phyloP scores from a whole-genome alignment of 2,888 invertebrate genomes.

The Eucera pruinosa region DNA sequence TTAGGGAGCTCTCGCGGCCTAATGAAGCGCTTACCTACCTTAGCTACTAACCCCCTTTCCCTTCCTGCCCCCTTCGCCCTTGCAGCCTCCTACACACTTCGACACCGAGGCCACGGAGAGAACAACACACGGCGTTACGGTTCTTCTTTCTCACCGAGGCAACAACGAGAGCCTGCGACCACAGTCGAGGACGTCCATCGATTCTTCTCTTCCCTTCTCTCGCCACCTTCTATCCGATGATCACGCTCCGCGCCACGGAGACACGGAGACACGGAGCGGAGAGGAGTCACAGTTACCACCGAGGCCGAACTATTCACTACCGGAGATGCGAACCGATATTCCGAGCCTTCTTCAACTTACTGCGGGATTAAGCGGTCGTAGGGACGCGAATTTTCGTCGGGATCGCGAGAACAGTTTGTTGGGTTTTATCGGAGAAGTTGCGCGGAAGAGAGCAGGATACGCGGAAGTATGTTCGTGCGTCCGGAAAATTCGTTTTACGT shows the following conservation, averaged over 20 bases:
- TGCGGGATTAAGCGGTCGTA: constrained; percentile 78
- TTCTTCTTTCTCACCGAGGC: constrained; percentile 67
- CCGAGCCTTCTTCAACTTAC: constrained; percentile 73
- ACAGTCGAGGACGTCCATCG: constrained; percentile 51
- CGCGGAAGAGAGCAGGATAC: too few relatives aligned
- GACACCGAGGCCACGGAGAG: constrained; percentile 27
- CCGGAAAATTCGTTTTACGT: too few relatives aligned
- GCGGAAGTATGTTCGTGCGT: too few relatives aligned
- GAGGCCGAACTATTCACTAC: constrained; percentile 1
- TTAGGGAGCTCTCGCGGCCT: constrained; percentile 84
- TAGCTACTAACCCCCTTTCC: constrained; percentile 76
- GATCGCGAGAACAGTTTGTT: too few relatives aligned
- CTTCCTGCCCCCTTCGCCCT: constrained; percentile 64
- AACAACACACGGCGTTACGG: constrained; percentile 58
- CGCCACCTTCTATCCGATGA: constrained; percentile 74
- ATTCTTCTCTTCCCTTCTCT: constrained; percentile 68
- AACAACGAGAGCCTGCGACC: constrained; percentile 33
- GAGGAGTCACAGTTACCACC: constrained; percentile 23
- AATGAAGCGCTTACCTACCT: constrained; percentile 84
- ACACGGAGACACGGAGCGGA: constrained; percentile 24
- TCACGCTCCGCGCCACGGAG: constrained; percentile 73
- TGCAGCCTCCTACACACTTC: constrained; percentile 69
- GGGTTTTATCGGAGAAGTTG: too few relatives aligned
- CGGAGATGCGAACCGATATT: constrained; percentile 70
- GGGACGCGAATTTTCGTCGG: constrained; percentile 57